These are phyloP conservation scores for Lucifuga dentata DNA, from an alignment of 2,113 vertebrate species.

Conservation along the genomic window DNA sequence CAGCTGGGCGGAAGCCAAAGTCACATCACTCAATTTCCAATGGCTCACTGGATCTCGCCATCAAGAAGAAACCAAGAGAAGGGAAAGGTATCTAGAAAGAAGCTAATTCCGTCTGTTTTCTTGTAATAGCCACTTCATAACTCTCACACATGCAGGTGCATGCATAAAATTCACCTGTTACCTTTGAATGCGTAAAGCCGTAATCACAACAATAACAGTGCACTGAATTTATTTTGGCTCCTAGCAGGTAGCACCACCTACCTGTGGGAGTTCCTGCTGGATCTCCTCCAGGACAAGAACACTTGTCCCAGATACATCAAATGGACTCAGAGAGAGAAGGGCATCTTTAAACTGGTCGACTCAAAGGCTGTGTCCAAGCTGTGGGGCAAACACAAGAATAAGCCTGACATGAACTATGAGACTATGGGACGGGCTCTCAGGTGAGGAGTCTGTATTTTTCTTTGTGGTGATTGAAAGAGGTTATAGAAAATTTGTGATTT, in stretches of 20 bases:
- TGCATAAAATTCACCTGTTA: too few relatives aligned
- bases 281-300: constrained; percentile 98
- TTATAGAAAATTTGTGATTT: too few relatives aligned
- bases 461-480: too few relatives aligned
- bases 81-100: constrained; percentile 89
- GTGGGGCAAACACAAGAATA: constrained; percentile 99
- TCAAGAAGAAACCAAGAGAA: constrained; percentile 97
- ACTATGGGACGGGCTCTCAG: constrained; percentile 97
- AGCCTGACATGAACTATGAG: constrained; percentile 99
- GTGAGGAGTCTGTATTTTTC: constrained; percentile 72
- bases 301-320: constrained; percentile 98
- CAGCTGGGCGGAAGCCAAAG: constrained; percentile 95
- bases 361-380: constrained; percentile 98
- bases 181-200: too few relatives aligned
- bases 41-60: constrained; percentile 88
- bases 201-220: too few relatives aligned
- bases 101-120: too few relatives aligned
- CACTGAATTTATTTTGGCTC: neutral
- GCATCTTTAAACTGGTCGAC: constrained; percentile 98
- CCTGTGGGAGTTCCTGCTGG: constrained; percentile 98
- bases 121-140: too few relatives aligned
- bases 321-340: constrained; percentile 98
- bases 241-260: constrained; percentile 94
- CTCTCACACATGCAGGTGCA: too few relatives aligned
- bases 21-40: constrained; percentile 87